Base-by-base conservation (phyloP, 2,888 invertebrate species). In the Cetonia aurata region DNA sequence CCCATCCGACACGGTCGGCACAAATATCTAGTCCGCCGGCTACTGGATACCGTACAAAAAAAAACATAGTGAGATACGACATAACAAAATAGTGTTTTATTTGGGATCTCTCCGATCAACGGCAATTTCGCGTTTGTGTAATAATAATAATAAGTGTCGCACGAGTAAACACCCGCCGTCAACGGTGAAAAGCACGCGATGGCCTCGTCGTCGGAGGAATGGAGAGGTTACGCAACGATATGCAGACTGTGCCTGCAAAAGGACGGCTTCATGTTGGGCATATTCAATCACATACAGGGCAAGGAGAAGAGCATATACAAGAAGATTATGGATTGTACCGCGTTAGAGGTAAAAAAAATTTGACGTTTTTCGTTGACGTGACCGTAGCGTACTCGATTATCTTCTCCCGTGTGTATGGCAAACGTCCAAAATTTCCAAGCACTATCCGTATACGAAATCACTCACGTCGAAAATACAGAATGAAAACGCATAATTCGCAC, bases 211-310 rank as follows among this genome's bases (percentile, higher is more conserved):
- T 17, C 65, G 48, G 82, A 82, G 55, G 86, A 87, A 75, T 88
- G 89, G 81, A 85, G 87, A 66, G 89, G 88, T 85, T 89, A 89
- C 81, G 87, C 89, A 83, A 86, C 87, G 74, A 87, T 90, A 69
- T 92, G 92, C 84, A 88, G 92, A 41, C 83, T 92, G 74, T 92
- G 92, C 81, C 85, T 92, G 78, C 87, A 87, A 76, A 88, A 88
- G 80, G 89, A 89, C 78, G 87, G 89, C 67, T 87, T 89, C 75
- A 87, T 89, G 83, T 85, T 88, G 74, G 89, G 91, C 67, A 89
- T 91, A 79, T 91, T 89, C 82, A 89, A 89, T 77, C 86, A 88
- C 77, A 85, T 86, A 53, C 83, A 83, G 72, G 83, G 83, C 56
- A 84, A 80, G 74, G 83, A 84, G 48, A 84, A 82, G 71, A 85